Conservation (phyloP, 2,888 invertebrate genomes). For the Drosophila emarginata region DNA sequence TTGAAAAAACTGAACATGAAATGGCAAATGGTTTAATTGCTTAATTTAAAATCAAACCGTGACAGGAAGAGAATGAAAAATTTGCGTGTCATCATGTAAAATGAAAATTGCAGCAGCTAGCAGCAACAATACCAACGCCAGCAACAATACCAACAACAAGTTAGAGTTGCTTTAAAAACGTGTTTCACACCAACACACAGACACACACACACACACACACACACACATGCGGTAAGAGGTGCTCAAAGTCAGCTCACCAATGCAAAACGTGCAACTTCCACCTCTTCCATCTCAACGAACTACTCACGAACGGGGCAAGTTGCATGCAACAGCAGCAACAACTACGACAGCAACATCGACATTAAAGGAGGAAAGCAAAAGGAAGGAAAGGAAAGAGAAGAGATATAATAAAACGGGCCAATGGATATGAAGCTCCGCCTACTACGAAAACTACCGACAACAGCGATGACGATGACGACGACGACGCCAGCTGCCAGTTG, state of each 20-base stretch:
- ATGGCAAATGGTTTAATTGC: conserved; percentile 67
- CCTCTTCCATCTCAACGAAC: conserved; percentile 43
- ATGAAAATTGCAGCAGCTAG: conserved; percentile 1
- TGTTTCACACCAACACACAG: conserved; percentile 49
- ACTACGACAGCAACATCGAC: conserved; percentile 22
- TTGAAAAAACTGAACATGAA: conserved; percentile 51
- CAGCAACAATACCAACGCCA: neutral
- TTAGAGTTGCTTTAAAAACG: conserved; percentile 52
- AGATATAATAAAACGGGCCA: conserved; percentile 79
- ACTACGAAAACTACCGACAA: conserved; percentile 71
- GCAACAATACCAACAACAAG: conserved; percentile 34
- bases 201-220: conserved; percentile 14
- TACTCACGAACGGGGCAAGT: conserved; percentile 41
- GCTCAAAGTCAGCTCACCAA: conserved; percentile 48
- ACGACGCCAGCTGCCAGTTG: conserved; percentile 48
- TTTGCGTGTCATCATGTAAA: conserved; percentile 30
- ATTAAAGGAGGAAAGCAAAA: conserved; percentile 68
- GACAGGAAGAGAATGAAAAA: conserved; percentile 32
- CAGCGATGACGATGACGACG: conserved; percentile 37
- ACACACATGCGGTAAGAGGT: conserved; percentile 7
- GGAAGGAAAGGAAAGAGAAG: conserved; percentile 66
- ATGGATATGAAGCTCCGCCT: conserved; percentile 82
- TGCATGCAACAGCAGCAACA: conserved; percentile 55
- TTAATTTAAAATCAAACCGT: conserved; percentile 55
- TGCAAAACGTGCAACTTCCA: conserved; percentile 63